A percentile compares a stretch with the other conserved stretches of the same genome.
phyloP scores from a whole-genome alignment of 2,113 vertebrate species.

The Asarcornis scutulata region DNA sequence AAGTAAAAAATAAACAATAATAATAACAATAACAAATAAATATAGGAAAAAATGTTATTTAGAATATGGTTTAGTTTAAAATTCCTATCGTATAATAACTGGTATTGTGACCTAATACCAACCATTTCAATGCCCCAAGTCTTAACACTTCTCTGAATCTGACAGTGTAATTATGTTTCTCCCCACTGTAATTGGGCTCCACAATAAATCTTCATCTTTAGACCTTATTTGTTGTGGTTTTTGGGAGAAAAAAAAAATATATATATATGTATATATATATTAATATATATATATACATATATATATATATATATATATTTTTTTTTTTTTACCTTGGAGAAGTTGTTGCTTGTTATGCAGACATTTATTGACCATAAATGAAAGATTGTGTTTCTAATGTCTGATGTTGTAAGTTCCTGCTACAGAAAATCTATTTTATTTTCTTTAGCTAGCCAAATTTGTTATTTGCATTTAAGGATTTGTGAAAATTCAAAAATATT shows the following conservation, averaged over 20 bases:
- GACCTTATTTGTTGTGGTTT: neutral
- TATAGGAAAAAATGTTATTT: neutral
- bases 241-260: neutral
- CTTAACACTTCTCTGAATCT: conserved; percentile 10
- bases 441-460: neutral
- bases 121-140: neutral
- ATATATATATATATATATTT: no score
- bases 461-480: neutral
- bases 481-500: neutral
- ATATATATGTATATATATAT: no score
- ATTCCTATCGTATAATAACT: neutral
- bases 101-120: neutral
- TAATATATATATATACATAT: no score
- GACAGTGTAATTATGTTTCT: conserved; percentile 50
- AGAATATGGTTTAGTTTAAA: neutral
- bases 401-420: neutral
- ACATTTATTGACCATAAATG: neutral
- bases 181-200: neutral
- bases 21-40: neutral
- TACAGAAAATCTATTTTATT: conserved; percentile 18
- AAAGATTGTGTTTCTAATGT: neutral
- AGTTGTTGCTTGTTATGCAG: conserved; percentile 21
- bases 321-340: neutral
- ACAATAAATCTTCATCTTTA: conserved; percentile 26
- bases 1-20: neutral